Evolutionary conservation across 2,888 invertebrate species (phyloP).

Genomic region (Latrodectus elegans): DNA sequence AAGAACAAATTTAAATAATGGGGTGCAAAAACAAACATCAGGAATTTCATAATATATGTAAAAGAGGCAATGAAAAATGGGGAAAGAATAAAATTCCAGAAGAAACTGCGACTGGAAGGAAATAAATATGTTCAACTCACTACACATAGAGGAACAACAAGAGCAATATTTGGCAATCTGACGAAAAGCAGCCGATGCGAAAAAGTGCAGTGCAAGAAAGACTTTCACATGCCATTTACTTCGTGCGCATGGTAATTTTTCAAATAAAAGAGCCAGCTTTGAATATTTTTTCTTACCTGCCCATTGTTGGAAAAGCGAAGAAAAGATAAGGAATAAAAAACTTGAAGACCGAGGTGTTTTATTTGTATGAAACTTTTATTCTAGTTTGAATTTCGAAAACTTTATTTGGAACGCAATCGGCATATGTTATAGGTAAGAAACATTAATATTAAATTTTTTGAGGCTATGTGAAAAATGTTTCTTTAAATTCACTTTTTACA

Average conservation of each 20-base stretch:
- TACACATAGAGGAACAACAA: slow-evolving; percentile 39
- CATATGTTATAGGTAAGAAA: no score
- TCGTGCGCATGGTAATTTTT: slow-evolving; percentile 53
- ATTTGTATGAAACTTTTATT: no score
- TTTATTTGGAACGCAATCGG: no score
- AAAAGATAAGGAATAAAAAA: neutral
- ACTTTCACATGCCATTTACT: slow-evolving; percentile 54
- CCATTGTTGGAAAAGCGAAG: neutral
- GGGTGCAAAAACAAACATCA: slow-evolving; percentile 30
- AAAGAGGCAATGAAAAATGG: neutral
- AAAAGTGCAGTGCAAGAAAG: slow-evolving; percentile 1
- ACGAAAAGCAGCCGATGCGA: slow-evolving; percentile 29
- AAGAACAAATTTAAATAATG: slow-evolving; percentile 25
- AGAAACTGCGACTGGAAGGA: neutral
- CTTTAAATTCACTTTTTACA: no score
- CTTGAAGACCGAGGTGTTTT: no score
- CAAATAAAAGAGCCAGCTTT: slow-evolving; percentile 30
- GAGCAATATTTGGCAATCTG: slow-evolving; percentile 50
- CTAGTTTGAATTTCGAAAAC: no score
- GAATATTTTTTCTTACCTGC: neutral
- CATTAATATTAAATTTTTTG: no score
- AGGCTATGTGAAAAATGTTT: no score
- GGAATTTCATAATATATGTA: slow-evolving; percentile 32
- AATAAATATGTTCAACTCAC: slow-evolving; percentile 41
- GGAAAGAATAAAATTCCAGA: neutral